A percentile compares a stretch with the other conserved stretches of the same genome.
Evolutionary conservation across 2,888 invertebrate genomes (phyloP).

Genomic region (Periphyllus acericola): DNA sequence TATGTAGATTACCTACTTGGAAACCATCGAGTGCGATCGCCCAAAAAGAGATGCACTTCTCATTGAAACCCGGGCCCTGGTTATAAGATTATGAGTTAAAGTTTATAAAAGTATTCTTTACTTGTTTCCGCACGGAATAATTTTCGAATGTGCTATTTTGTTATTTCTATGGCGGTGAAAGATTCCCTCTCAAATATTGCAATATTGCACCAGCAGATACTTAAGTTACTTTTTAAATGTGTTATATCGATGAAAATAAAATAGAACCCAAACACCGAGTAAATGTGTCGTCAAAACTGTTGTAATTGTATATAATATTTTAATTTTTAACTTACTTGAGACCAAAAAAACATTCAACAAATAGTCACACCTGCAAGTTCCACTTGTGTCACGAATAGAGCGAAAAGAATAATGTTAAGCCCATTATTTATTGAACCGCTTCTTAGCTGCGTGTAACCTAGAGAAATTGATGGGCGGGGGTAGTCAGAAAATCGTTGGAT

Average conservation of each 20-base stretch:
- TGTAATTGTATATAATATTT: neutral
- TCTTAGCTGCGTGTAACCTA: neutral
- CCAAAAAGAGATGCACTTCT: no score
- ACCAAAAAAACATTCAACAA: neutral
- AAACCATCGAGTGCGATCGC: no score
- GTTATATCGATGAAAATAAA: neutral
- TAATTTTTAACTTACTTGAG: neutral
- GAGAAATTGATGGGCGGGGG: neutral
- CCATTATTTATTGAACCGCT: neutral
- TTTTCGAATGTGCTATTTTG: no score
- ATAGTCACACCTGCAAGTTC: slow-evolving; percentile 23
- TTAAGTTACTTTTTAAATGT: neutral
- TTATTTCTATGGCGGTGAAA: no score
- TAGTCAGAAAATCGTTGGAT: slow-evolving; percentile 32
- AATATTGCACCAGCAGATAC: neutral
- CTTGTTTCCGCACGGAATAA: no score
- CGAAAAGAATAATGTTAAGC: slow-evolving; percentile 24
- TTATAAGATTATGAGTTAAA: no score
- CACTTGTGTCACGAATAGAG: neutral
- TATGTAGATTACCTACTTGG: no score
- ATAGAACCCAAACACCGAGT: neutral
- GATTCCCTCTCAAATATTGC: no score
- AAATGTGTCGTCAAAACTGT: neutral
- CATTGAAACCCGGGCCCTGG: no score
- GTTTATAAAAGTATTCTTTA: no score